A percentile compares a stretch with the other conserved stretches of the same genome.
phyloP scores from a whole-genome alignment of 92 coral and sea anemone genomes.

The Heliopora coerulea region DNA sequence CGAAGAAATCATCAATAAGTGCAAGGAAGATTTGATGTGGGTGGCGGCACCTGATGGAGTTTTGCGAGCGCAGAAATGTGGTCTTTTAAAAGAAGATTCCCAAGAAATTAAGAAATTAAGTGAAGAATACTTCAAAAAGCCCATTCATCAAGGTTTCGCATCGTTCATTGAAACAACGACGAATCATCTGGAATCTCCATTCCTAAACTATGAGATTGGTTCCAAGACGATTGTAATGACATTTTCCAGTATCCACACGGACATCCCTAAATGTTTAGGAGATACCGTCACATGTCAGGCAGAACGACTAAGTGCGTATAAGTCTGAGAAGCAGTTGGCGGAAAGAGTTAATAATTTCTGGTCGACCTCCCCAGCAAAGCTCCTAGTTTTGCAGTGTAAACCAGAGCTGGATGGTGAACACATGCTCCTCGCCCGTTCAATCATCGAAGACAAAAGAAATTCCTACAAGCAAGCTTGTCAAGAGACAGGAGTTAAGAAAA shows the following conservation, averaged over 20 bases:
- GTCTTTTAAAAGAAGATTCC: constrained; percentile 40
- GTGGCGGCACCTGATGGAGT: constrained; percentile 93
- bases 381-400: constrained; percentile 79
- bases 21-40: constrained; percentile 81
- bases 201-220: constrained; percentile 42
- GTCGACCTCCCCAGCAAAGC: constrained; percentile 56
- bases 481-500: constrained; percentile 10
- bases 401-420: constrained; percentile 93
- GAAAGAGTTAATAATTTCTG: constrained; percentile 74
- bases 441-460: constrained; percentile 78
- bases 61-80: constrained; percentile 62
- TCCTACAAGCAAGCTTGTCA: constrained; percentile 35
- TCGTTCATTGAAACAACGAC: constrained; percentile 48
- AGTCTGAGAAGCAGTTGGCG: constrained; percentile 87
- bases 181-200: constrained; percentile 12
- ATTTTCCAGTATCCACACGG: constrained; percentile 76
- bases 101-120: constrained; percentile 57
- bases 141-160: constrained; percentile 70
- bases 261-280: constrained; percentile 64
- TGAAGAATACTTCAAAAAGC: constrained; percentile 63
- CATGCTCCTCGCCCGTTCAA: constrained; percentile 83
- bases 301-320: constrained; percentile 85
- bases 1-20: constrained; percentile 57
- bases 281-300: constrained; percentile 61
- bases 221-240: constrained; percentile 82